Percentiles rank a stretch among this genome's conserved stretches.
Conservation (phyloP, 2,888 invertebrate genomes). For the Macaria liturata region DNA sequence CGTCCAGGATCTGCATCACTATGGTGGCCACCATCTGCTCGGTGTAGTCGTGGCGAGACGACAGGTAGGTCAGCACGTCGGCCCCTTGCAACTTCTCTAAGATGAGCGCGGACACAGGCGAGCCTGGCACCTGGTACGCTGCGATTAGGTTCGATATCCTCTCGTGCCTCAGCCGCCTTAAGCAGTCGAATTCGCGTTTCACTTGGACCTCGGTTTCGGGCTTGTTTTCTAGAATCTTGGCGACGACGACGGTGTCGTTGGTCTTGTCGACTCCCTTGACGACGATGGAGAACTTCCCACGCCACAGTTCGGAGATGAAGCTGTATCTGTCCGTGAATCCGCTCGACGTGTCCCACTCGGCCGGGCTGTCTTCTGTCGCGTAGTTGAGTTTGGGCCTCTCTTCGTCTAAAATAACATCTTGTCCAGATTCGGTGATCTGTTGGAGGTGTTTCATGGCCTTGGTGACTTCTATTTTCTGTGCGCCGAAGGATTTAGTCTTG, state of each 20-base stretch:
- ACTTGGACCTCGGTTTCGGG: constrained; percentile 86
- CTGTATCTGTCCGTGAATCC: constrained; percentile 90
- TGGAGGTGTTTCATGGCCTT: constrained; percentile 93
- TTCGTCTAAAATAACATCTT: constrained; percentile 85
- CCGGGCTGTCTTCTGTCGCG: constrained; percentile 87
- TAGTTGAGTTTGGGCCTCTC: constrained; percentile 89
- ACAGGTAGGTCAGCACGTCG: constrained; percentile 94
- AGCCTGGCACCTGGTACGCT: constrained; percentile 87
- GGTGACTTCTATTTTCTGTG: constrained; percentile 89
- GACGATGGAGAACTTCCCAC: constrained; percentile 94
- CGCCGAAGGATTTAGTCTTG: constrained; percentile 87
- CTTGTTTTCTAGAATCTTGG: constrained; percentile 90
- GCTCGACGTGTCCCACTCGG: constrained; percentile 87
- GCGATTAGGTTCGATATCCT: constrained; percentile 90
- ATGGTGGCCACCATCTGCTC: constrained; percentile 96
- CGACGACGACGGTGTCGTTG: constrained; percentile 89
- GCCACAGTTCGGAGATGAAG: constrained; percentile 92
- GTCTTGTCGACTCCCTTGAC: constrained; percentile 90
- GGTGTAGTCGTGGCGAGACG: constrained; percentile 94
- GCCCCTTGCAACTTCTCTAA: constrained; percentile 95
- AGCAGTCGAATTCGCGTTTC: constrained; percentile 92
- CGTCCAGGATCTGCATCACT: constrained; percentile 93
- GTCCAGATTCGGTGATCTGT: constrained; percentile 92
- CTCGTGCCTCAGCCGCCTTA: constrained; percentile 93
- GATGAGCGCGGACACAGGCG: constrained; percentile 87